Evolutionary conservation across 2,888 invertebrate species (phyloP).

Genomic region (Drosophila putrida): DNA sequence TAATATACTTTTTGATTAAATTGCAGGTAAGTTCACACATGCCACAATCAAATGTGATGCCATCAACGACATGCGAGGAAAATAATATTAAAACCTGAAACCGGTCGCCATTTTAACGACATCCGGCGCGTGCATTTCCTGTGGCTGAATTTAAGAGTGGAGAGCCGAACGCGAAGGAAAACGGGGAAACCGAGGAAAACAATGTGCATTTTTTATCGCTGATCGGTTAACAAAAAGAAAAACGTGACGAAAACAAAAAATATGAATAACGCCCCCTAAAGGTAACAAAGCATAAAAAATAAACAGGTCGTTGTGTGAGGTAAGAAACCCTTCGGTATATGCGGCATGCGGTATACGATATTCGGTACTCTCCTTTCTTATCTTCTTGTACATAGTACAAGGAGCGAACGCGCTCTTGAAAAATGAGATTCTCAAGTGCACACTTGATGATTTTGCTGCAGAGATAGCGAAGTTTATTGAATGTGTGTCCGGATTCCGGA

Average conservation of each 20-base stretch:
- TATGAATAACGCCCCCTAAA: constrained; percentile 32
- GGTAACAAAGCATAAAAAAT: constrained; percentile 64
- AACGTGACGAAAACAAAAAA: constrained; percentile 78
- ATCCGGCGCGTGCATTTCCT: constrained; percentile 76
- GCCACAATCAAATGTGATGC: constrained; percentile 31
- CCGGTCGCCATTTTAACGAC: constrained; percentile 65
- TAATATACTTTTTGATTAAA: constrained; percentile 50
- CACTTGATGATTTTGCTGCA: constrained; percentile 61
- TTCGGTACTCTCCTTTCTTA: constrained; percentile 14
- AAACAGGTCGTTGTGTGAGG: constrained; percentile 39
- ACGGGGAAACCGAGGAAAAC: constrained; percentile 49
- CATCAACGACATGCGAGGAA: constrained; percentile 40
- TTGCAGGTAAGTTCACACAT: constrained; percentile 63
- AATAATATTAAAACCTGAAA: constrained; percentile 35
- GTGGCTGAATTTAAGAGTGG: constrained; percentile 36
- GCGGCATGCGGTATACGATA: background rate
- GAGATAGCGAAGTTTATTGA: constrained; percentile 63
- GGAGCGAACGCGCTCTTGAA: constrained; percentile 44
- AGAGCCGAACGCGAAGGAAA: constrained; percentile 5
- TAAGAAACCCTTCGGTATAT: constrained; percentile 17
- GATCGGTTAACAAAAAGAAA: constrained; percentile 48
- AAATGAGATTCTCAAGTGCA: constrained; percentile 56
- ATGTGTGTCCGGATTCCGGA: constrained; percentile 30
- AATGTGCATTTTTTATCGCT: constrained; percentile 62
- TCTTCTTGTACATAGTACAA: constrained; percentile 24